Percentiles rank a stretch among this genome's conserved stretches.
These are phyloP conservation scores for Neogale vison DNA, from an alignment of 2,113 vertebrate genomes.

Conservation along the genomic window DNA sequence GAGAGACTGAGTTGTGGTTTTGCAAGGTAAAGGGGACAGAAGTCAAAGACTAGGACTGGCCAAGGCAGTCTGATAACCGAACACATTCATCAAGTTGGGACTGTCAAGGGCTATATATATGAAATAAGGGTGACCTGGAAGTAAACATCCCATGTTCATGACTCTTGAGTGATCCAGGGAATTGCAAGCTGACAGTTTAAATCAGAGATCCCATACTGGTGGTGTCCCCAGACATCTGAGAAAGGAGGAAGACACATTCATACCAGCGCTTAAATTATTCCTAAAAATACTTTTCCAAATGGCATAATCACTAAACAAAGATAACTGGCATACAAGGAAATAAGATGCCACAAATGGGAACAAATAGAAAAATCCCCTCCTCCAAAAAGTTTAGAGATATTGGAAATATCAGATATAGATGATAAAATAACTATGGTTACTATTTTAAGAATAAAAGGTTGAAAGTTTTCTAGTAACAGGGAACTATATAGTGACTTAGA, in stretches of 20 bases:
- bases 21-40: neutral
- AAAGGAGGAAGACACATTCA: neutral
- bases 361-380: neutral
- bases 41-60: neutral
- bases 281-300: neutral
- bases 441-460: neutral
- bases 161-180: neutral
- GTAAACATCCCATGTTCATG: neutral
- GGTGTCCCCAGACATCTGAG: neutral
- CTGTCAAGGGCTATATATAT: neutral
- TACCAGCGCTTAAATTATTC: neutral
- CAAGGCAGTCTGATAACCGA: neutral
- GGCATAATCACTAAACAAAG: neutral
- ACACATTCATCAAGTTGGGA: neutral
- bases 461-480: neutral
- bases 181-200: neutral
- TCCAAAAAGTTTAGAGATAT: neutral
- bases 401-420: neutral
- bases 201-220: neutral
- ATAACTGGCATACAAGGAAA: neutral
- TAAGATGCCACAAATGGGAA: neutral
- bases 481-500: neutral
- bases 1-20: neutral
- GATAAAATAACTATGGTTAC: neutral
- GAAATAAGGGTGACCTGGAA: neutral